A percentile compares a stretch with the other conserved stretches of the same genome.
These are phyloP conservation scores for Seriola rivoliana DNA, from an alignment of 2,113 vertebrate species.

Conservation along the genomic window DNA sequence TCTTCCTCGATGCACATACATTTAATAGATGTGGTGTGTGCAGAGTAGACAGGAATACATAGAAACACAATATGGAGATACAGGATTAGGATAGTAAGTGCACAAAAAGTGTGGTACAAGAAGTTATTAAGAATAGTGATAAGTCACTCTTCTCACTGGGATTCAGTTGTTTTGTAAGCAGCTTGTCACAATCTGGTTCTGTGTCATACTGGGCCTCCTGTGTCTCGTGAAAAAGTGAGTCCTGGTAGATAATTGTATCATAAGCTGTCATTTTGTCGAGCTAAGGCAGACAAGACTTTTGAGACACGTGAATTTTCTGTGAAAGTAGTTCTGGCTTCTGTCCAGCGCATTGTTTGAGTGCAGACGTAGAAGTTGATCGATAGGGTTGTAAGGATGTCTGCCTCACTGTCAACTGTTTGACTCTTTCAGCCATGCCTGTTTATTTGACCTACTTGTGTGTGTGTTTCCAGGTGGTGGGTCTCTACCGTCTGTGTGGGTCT, in stretches of 20 bases:
- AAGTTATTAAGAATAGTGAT: too few species aligned
- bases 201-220: background rate
- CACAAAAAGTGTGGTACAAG: too few species aligned
- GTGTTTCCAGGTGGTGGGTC: conserved; percentile 91
- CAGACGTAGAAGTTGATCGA: conserved; percentile 38
- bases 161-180: background rate
- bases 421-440: conserved; percentile 23
- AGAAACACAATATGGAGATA: background rate
- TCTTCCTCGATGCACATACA: background rate
- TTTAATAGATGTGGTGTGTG: too few species aligned
- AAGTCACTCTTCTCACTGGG: background rate
- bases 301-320: background rate
- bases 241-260: background rate
- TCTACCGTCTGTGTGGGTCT: conserved; percentile 97
- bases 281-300: conserved; percentile 7
- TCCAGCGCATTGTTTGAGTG: conserved; percentile 47
- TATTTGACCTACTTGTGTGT: conserved; percentile 59
- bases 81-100: background rate
- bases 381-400: conserved; percentile 52
- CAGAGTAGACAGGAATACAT: too few species aligned
- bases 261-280: background rate
- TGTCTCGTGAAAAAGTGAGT: background rate
- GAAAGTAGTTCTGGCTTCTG: conserved; percentile 39
- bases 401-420: conserved; percentile 24
- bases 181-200: background rate